A percentile compares a stretch with the other conserved stretches of the same genome.
phyloP scores from a whole-genome alignment of 2,797 vertebrate genomes.

The Notolepis coatsorum region DNA sequence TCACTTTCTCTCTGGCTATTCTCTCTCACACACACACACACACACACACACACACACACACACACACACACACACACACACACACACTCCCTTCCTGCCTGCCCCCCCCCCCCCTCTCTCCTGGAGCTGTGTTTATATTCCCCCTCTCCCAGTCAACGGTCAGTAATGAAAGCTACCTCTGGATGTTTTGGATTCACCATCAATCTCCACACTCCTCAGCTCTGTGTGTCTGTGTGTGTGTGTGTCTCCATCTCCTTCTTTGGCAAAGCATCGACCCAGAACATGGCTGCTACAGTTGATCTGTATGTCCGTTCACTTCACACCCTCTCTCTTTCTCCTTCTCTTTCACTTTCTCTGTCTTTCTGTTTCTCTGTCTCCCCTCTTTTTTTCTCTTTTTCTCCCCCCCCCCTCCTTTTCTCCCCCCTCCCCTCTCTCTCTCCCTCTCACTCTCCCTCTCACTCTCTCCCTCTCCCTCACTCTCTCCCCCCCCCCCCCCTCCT shows the following conservation, averaged over 20 bases:
- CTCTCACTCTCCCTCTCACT: slow-evolving; percentile 33
- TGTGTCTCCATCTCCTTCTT: slow-evolving; percentile 69
- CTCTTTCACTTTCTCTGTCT: too few relatives aligned
- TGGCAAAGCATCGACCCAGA: slow-evolving; percentile 54
- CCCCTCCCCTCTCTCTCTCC: slow-evolving; percentile 6
- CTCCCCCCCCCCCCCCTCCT: background rate
- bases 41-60: too few relatives aligned
- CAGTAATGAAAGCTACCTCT: slow-evolving; percentile 26
- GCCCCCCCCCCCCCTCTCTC: slow-evolving; percentile 6
- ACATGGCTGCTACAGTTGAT: background rate
- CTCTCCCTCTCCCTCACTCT: slow-evolving; percentile 25
- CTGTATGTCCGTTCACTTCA: slow-evolving; percentile 26
- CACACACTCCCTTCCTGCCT: background rate
- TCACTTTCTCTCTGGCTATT: background rate
- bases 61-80: too few relatives aligned
- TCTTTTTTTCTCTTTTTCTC: background rate
- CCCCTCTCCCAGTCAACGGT: slow-evolving; percentile 26
- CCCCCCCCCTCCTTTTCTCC: slow-evolving; percentile 6
- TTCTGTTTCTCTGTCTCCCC: too few relatives aligned
- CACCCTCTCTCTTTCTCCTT: background rate
- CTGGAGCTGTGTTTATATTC: slow-evolving; percentile 25
- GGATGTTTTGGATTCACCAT: slow-evolving; percentile 30
- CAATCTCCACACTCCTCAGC: slow-evolving; percentile 22
- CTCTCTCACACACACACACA: background rate
- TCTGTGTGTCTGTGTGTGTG: slow-evolving; percentile 2